Base-by-base conservation (phyloP, 2,113 vertebrate species). In the Todiramphus chloris region DNA sequence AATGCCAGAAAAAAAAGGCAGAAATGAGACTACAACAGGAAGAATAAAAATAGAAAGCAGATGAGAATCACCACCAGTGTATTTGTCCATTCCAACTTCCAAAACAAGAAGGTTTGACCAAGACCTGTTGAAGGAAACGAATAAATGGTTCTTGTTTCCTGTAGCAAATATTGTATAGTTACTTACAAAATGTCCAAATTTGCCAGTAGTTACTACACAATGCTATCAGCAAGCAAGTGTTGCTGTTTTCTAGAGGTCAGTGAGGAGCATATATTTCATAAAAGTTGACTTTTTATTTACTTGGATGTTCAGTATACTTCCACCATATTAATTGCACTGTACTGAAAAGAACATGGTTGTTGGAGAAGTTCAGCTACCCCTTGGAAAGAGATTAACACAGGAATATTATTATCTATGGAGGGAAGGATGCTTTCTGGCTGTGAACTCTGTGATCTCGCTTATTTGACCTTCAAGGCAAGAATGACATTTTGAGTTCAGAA, bases 31-130 rank as follows among this genome's bases (percentile, higher is more conserved):
- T 76, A 46, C 48, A 93, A 78, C 30, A 66, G 90, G 89, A 95
- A 96, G 89, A 89, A 63, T 46, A 89, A 74, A 94, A 96, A 94
- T 60, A 96, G 90, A 93, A 95, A 43, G 80, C 69, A 82, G 76
- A 89, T 66, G 13, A 73, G 69, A 84, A 78, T 95, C 1, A 0
- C 19, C n/a, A 67, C 30, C 43, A 75, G 35, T 14, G 11, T 83
- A 70, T 87, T 79, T 84, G 80, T 84, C 20, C 73, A 84, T 67
- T 78, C 44, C 35, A 51, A 11, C 23, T 87, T 96, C 41, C 48
- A 68, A 87, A 91, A 87, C 48, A 74, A 83, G 63, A 59, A 2
- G 2, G 51, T 63, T 64, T 88, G 41, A 67, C 41, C 44, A 81
- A 92, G 80, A 90, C n/a, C 43, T 86, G 25, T n/a, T 37, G 64